Percentiles rank a stretch among this genome's conserved stretches.
Evolutionary conservation across 2,113 vertebrate species (phyloP).

Genomic region (mouse (Mus musculus)): DNA sequence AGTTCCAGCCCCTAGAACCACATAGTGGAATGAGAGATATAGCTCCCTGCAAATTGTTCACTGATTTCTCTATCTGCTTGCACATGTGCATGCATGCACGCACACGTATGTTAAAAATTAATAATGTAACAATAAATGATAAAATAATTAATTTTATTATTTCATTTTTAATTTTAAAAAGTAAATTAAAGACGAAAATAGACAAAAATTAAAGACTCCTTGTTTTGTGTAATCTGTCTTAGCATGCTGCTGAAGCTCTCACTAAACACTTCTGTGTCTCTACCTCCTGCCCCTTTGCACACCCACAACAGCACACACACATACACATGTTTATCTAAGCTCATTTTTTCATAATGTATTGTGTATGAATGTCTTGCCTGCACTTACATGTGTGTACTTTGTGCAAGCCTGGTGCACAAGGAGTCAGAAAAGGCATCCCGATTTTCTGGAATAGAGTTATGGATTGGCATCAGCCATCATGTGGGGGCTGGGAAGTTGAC

Average conservation of each 20-base stretch:
- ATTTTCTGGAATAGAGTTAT: not conserved
- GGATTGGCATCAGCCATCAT: not conserved
- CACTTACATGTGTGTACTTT: not conserved
- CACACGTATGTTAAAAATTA: not conserved
- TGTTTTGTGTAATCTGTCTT: not conserved
- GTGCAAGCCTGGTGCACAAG: not conserved
- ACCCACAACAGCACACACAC: not conserved
- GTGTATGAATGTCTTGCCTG: not conserved
- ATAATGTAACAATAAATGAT: not conserved
- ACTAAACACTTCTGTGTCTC: not conserved
- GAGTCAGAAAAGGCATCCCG: not conserved
- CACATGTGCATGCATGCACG: not conserved
- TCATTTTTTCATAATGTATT: not conserved
- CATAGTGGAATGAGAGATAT: not conserved
- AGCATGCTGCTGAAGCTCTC: not conserved
- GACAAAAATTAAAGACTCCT: not conserved
- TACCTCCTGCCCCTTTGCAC: not conserved
- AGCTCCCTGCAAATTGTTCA: not conserved
- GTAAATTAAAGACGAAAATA: conserved; percentile 17
- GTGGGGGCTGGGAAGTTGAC: not conserved
- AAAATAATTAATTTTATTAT: not conserved
- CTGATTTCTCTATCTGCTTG: not conserved
- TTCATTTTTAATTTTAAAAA: not conserved
- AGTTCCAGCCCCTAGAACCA: not conserved
- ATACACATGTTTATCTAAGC: not conserved